Conservation (phyloP, 23 tunicate species). For the Trididemnum miniatum region DNA sequence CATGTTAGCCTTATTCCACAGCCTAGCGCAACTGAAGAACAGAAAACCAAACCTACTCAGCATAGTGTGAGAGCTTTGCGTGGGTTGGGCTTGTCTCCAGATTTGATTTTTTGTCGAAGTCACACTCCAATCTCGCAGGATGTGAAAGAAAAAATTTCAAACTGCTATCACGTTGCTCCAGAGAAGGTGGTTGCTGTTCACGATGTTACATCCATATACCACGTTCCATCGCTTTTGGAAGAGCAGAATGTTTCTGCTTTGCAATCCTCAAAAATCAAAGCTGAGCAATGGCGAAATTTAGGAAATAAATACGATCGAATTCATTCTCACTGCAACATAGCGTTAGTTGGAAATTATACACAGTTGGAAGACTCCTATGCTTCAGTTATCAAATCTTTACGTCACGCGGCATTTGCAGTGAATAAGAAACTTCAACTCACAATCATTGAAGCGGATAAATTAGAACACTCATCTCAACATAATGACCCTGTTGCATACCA, state of each 20-base stretch:
- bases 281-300: constrained; percentile 64
- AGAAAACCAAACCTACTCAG: constrained; percentile 95
- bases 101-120: constrained; percentile 85
- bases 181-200: constrained; percentile 90
- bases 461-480: constrained; percentile 49
- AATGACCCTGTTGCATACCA: constrained; percentile 68
- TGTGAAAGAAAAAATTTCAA: constrained; percentile 77
- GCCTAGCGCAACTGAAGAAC: constrained; percentile 92
- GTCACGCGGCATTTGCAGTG: constrained; percentile 70
- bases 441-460: constrained; percentile 73
- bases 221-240: constrained; percentile 74
- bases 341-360: constrained; percentile 91
- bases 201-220: constrained; percentile 81
- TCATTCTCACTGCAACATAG: constrained; percentile 51
- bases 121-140: constrained; percentile 51
- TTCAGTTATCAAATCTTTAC: constrained; percentile 90
- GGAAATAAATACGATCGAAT: constrained; percentile 76
- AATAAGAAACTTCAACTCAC: constrained; percentile 74
- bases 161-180: constrained; percentile 81
- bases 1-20: constrained; percentile 93
- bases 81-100: constrained; percentile 92
- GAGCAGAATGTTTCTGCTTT: constrained; percentile 67
- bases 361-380: constrained; percentile 92
- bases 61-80: constrained; percentile 83
- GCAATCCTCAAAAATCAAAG: constrained; percentile 20